Percentiles rank a stretch among this genome's conserved stretches.
Conservation (phyloP, 2,797 vertebrate species). For the Pipistrellus pygmaeus region DNA sequence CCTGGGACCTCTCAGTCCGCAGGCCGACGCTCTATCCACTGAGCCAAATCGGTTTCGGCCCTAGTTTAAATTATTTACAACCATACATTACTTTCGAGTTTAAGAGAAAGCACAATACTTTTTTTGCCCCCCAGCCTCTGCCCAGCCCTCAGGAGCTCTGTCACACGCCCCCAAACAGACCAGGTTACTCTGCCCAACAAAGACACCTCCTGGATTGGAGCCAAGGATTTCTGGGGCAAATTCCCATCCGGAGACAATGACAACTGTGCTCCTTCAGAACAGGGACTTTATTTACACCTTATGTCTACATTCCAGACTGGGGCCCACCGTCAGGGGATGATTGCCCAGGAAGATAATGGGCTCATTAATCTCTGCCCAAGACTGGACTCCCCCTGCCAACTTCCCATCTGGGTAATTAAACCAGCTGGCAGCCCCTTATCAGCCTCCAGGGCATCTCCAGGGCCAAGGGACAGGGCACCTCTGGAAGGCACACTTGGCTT, state of each 20-base stretch:
- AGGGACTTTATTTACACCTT: slow-evolving; percentile 40
- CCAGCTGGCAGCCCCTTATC: not conserved
- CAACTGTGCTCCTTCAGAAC: slow-evolving; percentile 39
- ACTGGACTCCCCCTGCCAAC: slow-evolving; percentile 25
- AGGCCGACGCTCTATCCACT: too few species aligned
- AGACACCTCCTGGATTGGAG: slow-evolving; percentile 46
- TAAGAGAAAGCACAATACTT: not conserved
- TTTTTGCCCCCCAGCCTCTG: not conserved
- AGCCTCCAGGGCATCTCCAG: not conserved
- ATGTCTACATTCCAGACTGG: not conserved
- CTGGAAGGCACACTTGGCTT: not conserved
- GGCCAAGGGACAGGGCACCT: not conserved
- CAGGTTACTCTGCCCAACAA: not conserved
- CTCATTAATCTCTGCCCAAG: slow-evolving; percentile 49
- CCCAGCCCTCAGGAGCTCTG: not conserved
- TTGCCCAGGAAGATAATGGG: slow-evolving; percentile 68
- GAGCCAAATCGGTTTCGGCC: too few species aligned
- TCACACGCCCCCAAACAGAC: not conserved
- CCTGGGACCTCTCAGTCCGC: too few species aligned
- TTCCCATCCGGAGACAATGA: slow-evolving; percentile 59
- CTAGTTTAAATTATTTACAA: not conserved
- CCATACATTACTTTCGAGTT: not conserved
- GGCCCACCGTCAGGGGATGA: not conserved
- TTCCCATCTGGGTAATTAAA: slow-evolving; percentile 68
- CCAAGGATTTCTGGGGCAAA: not conserved